phyloP scores from a whole-genome alignment of 2,797 vertebrate species.

The Myiotriccus ornatus region DNA sequence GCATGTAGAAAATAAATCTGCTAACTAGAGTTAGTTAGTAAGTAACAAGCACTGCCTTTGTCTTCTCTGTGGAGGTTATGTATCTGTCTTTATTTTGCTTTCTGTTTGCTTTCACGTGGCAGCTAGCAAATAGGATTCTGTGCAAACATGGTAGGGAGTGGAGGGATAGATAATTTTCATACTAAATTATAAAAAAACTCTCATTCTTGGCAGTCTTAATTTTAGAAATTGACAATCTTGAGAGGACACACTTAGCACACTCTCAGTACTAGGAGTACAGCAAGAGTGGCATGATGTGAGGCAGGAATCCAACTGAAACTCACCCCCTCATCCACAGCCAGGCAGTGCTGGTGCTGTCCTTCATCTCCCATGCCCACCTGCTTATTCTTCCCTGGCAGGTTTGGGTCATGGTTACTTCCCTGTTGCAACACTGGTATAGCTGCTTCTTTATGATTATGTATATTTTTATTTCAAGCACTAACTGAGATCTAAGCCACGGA shows the following conservation, averaged over 20 bases:
- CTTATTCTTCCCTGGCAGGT: not conserved
- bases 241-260: not conserved
- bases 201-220: not conserved
- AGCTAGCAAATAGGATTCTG: not conserved
- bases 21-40: not conserved
- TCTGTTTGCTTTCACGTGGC: not conserved
- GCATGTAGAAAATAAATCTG: not conserved
- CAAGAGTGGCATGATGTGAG: not conserved
- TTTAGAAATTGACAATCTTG: not conserved
- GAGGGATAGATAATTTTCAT: not conserved
- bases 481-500: not conserved
- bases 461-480: not conserved
- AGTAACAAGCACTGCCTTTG: not conserved
- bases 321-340: not conserved
- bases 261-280: not conserved
- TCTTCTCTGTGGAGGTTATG: not conserved
- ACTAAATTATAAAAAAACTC: not conserved
- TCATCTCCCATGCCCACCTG: not conserved
- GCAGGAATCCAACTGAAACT: not conserved
- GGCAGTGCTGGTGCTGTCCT: not conserved
- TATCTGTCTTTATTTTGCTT: not conserved
- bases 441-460: not conserved
- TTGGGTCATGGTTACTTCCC: not conserved
- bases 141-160: not conserved
- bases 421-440: not conserved